Evolutionary conservation across 2,113 vertebrate genomes (phyloP), one percentile per base, ranked within the genome.

Genomic region (Nestor notabilis): DNA sequence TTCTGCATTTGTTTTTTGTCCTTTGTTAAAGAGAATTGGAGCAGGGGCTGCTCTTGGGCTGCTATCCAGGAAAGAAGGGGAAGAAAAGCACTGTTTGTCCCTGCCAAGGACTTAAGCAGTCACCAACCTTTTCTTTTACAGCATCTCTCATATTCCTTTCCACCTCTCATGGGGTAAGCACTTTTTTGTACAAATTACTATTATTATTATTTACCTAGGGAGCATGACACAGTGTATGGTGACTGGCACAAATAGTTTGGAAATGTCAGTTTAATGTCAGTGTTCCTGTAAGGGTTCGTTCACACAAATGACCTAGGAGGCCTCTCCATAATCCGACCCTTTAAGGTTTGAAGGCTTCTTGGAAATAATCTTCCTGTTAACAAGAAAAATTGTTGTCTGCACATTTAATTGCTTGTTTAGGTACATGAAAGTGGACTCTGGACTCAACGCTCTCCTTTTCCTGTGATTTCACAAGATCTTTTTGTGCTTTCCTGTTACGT

Each of bases 21-120:
- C 65, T 95, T 87, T 93, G 43, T 80, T 43, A 46, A 50, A 72
- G 24, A 43, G 71, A 95, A 86, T 14, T 74, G 71, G 68, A 95
- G 69, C 85, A 85, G 83, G 71, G 65, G 88, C 66, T 90, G 87
- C 76, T 49, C 64, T 84, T 46, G 71, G 87, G 75, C 90, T 86
- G 39, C 49, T 46, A 0, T 91, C 82, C 71, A 88, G 86, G 83
- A 61, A 71, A 77, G 72, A 86, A 71, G 43, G 31, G 79, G 43
- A 50, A 84, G 78, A 87, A 81, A 87, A 18, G 61, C 55, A 31
- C 66, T 47, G 63, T n/a, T 75, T 28, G 10, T 61, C 3, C 3
- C n/a, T 83, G 90, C 80, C 89, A 91, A 86, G 89, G 55, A 12
- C 33, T 56, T 28, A 33, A 78, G 83, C n/a, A 39, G 3, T 33